Evolutionary conservation across 2,113 vertebrate species (phyloP), one percentile per base, ranked within the genome.

Genomic region (Phyllostomus hastatus): DNA sequence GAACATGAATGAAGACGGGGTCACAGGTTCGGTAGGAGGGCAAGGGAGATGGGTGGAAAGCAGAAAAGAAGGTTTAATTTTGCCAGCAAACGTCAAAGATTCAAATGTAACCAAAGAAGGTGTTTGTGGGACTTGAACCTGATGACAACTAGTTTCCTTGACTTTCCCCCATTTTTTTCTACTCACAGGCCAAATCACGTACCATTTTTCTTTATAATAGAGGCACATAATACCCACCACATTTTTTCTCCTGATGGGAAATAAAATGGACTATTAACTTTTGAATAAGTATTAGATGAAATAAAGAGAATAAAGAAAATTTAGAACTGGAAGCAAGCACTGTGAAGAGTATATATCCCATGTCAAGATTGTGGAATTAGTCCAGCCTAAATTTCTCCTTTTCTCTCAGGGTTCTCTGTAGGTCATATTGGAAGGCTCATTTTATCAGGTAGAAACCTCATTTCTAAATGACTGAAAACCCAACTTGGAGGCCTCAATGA

Each of bases 221-320:
- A 84, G 20, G 17, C 50, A 76, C 46, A 91, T 91, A 81, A 64
- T 94, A 50, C 10, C 35, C 26, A 52, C 8, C 31, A 64, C 5
- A 76, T 90, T 80, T 89, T 26, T 61, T 81, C 33, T 94, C 43
- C 38, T 86, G 82, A 83, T 94, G 73, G 52, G 22, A 64, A 89
- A 76, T 92, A 95, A 96, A 96, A 97, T 64, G 89, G 81, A 24
- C 41, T 90, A 86, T 96, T 95, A 95, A 97, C 66, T 88, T 46
- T 86, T 78, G 19, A 76, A 79, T 54, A 89, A 41, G 52, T 50
- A 80, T 57, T 72, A 24, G 59, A 48, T 81, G 54, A 96, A 67
- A 85, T 70, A 88, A 69, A 94, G 59, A 20, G 52, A 81, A 57
- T 50, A 48, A 67, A 92, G 38, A 52, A 57, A 66, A 88, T 82